These are phyloP conservation scores for Microctonus brassicae DNA, from an alignment of 2,888 invertebrate species.

Conservation along the genomic window DNA sequence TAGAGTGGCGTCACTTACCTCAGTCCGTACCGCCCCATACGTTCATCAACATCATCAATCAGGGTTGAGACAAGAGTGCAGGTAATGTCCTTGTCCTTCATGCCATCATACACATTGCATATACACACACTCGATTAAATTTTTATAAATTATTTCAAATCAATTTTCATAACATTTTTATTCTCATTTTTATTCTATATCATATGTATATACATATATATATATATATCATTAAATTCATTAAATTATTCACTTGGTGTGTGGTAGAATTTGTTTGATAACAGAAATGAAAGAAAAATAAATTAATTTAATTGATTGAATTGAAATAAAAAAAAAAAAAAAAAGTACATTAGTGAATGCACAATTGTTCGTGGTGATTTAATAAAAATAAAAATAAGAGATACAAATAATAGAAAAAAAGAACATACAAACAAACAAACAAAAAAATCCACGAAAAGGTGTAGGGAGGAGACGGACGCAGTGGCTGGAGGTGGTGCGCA, in stretches of 20 bases:
- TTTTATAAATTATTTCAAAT: not conserved
- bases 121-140: not conserved
- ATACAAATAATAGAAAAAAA: constrained; percentile 13
- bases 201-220: not conserved
- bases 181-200: too few relatives aligned
- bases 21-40: constrained; percentile 70
- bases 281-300: not conserved
- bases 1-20: constrained; percentile 71
- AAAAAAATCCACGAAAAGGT: constrained; percentile 56
- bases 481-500: constrained; percentile 69
- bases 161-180: too few relatives aligned
- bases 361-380: constrained; percentile 19
- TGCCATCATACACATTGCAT: constrained; percentile 37
- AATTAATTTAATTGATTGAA: not conserved
- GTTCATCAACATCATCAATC: constrained; percentile 64
- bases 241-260: not conserved
- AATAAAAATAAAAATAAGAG: constrained; percentile 11
- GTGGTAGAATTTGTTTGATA: not conserved
- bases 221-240: not conserved
- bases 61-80: constrained; percentile 67
- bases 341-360: constrained; percentile 21
- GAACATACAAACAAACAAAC: constrained; percentile 22
- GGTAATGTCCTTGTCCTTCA: constrained; percentile 53
- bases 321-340: constrained; percentile 21
- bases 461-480: constrained; percentile 70